These are phyloP conservation scores for Ypsolopha scabrella DNA, from an alignment of 2,888 invertebrate species.

Conservation along the genomic window DNA sequence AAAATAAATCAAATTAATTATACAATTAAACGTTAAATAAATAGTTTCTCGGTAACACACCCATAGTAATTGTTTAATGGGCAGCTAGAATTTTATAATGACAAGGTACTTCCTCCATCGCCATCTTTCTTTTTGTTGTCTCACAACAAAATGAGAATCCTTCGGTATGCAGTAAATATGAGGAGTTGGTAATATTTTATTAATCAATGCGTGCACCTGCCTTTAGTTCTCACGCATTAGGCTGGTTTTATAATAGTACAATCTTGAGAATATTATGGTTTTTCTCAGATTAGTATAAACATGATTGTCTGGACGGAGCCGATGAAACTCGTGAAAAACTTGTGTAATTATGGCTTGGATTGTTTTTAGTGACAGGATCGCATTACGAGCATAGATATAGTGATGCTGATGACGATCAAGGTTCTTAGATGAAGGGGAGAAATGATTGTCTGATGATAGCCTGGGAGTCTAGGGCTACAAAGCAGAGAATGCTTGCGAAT, in stretches of 20 bases:
- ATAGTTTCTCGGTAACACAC: too few species aligned
- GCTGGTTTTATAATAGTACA: slow-evolving; percentile 28
- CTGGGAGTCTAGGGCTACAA: not conserved
- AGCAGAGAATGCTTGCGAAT: too few species aligned
- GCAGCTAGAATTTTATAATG: too few species aligned
- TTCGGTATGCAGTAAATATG: not conserved
- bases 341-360: not conserved
- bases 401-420: too few species aligned
- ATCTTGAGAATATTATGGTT: slow-evolving; percentile 37
- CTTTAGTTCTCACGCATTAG: slow-evolving; percentile 38
- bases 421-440: too few species aligned
- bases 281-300: slow-evolving; percentile 23
- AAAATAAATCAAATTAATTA: too few species aligned
- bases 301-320: not conserved
- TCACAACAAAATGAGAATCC: not conserved
- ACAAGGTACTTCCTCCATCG: too few species aligned
- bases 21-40: too few species aligned
- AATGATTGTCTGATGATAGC: not conserved
- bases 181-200: slow-evolving; percentile 17
- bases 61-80: too few species aligned
- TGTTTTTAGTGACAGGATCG: not conserved
- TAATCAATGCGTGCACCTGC: slow-evolving; percentile 41
- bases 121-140: not conserved
- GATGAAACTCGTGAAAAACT: slow-evolving; percentile 2
- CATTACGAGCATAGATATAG: too few species aligned